These are phyloP conservation scores for Perca fluviatilis DNA, from an alignment of 2,113 vertebrate species.

Conservation along the genomic window DNA sequence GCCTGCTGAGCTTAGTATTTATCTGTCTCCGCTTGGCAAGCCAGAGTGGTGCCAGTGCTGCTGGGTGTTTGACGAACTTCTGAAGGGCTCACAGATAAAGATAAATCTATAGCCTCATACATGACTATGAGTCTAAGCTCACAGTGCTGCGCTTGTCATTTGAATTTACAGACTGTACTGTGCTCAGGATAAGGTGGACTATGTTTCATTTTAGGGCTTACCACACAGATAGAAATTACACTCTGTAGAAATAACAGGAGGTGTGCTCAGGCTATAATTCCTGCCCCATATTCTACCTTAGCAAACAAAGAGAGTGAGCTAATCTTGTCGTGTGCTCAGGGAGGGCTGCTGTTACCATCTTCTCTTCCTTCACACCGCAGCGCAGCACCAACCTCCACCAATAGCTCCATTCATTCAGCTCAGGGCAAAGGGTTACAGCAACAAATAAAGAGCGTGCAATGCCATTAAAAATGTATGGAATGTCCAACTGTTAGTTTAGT, in stretches of 20 bases:
- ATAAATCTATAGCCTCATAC: constrained; percentile 56
- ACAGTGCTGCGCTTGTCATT: constrained; percentile 55
- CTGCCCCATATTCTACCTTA: constrained; percentile 63
- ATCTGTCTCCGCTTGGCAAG: constrained; percentile 70
- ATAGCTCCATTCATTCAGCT: constrained; percentile 85
- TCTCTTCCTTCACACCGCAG: constrained; percentile 71
- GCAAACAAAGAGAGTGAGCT: constrained; percentile 75
- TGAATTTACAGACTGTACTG: constrained; percentile 39
- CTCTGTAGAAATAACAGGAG: constrained; percentile 61
- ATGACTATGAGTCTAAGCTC: constrained; percentile 28
- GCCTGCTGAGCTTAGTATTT: constrained; percentile 67
- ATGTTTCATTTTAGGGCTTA: constrained; percentile 57
- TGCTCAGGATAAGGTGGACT: constrained; percentile 35
- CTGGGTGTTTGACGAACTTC: constrained; percentile 66
- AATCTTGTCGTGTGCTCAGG: constrained; percentile 67
- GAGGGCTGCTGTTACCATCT: constrained; percentile 71
- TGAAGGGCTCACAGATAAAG: constrained; percentile 67
- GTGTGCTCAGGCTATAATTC: constrained; percentile 65
- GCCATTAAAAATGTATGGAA: constrained; percentile 92
- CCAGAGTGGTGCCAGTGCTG: constrained; percentile 61
- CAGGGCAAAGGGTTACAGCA: constrained; percentile 91
- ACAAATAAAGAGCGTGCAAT: constrained; percentile 90
- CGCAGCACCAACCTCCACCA: constrained; percentile 81
- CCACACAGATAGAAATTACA: constrained; percentile 47
- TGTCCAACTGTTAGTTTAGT: constrained; percentile 90